A percentile compares a stretch with the other conserved stretches of the same genome.
These are phyloP conservation scores for Pollenia labialis DNA, from an alignment of 2,888 invertebrate species.

Conservation along the genomic window DNA sequence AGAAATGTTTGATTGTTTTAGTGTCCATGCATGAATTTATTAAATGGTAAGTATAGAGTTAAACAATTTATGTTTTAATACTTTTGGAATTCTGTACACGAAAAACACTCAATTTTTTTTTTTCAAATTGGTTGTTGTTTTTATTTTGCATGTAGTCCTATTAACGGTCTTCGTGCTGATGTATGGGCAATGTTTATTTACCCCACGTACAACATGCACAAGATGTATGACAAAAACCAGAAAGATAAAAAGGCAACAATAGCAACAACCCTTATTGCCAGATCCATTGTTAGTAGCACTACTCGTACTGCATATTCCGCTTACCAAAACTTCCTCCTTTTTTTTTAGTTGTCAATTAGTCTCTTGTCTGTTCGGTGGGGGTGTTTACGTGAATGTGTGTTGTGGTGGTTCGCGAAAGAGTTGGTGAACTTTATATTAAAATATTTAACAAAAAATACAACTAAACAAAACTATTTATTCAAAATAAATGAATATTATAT, in stretches of 20 bases:
- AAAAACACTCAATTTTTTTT: neutral
- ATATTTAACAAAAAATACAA: neutral
- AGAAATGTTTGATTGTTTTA: too few species aligned
- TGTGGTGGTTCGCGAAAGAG: constrained; percentile 43
- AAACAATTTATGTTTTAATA: neutral
- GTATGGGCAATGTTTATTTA: constrained; percentile 21
- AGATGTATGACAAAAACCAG: constrained; percentile 16
- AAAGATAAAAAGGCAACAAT: constrained; percentile 31
- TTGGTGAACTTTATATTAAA: constrained; percentile 7
- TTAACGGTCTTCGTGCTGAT: constrained; percentile 50
- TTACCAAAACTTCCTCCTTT: constrained; percentile 36
- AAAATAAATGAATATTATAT: neutral
- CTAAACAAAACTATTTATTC: neutral
- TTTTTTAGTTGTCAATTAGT: constrained; percentile 80
- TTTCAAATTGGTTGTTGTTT: constrained; percentile 52
- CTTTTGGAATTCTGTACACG: neutral
- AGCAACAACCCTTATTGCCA: constrained; percentile 64
- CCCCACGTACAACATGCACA: constrained; percentile 26
- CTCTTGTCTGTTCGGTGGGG: constrained; percentile 80
- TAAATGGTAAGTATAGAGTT: too few species aligned
- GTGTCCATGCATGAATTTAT: too few species aligned
- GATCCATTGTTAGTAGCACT: constrained; percentile 42
- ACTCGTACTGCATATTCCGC: constrained; percentile 25
- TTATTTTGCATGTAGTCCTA: constrained; percentile 15
- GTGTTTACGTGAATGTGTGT: constrained; percentile 73